Base-by-base conservation (phyloP, 2,113 vertebrate species). In the Pholis gunnellus region DNA sequence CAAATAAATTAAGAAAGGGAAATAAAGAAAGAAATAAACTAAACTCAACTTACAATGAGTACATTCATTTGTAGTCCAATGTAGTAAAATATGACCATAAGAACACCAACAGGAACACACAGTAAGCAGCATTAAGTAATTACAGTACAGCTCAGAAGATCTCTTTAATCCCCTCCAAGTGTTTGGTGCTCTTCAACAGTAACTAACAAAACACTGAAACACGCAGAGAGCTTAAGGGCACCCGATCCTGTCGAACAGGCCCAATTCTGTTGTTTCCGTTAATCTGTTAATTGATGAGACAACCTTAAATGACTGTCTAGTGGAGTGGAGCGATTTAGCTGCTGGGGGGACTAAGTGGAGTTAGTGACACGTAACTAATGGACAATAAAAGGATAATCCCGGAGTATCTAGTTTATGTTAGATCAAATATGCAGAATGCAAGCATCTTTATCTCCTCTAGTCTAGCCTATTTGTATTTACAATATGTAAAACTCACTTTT, bases 241-340 rank as follows among this genome's bases (percentile, higher is more conserved):
- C n/a, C 61, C 7, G 2, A 48, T 15, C 66, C 46, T 61, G 29
- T 70, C 78, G 70, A 74, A 64, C 75, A 74, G 14, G 27, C 63
- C 74, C 60, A 48, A 0, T 83, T 65, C 73, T 84, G 44, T 82
- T 82, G 78, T 77, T 84, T 89, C 56, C 1, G 34, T 77, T 93
- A 94, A 94, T 93, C 94, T 87, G 52, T 63, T 94, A 92, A 94
- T 79, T 87, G 79, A 91, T 77, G 86, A 81, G 63, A 90, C 68
- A 91, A 87, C 94, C 94, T 93, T 75, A 85, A 84, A 79, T 82
- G 91, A 94, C 94, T 89, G 91, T 95, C 92, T 87, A 17, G 64
- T 38, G 72, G 9, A 38, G 9, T n/a, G 1, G 44, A 75, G 54
- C n/a, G 40, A 11, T 77, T 89, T 64, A 85, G 60, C 2, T 38